Evolutionary conservation across 1,140 invertebrate species (phyloP).

Genomic region (Sminthurides bifidus): DNA sequence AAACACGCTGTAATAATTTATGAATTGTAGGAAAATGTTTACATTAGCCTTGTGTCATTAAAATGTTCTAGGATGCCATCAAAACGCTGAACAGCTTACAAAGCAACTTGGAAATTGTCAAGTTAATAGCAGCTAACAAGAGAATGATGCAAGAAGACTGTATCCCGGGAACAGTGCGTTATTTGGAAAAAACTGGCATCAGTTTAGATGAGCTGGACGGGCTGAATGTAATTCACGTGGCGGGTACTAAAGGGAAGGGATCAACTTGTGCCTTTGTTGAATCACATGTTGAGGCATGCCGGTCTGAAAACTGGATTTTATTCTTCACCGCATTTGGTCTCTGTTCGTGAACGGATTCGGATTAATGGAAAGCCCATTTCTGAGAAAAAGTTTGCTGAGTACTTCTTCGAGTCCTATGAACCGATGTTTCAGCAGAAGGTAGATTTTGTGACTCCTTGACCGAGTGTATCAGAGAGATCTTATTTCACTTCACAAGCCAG

Average conservation of each 20-base stretch:
- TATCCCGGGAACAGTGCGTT: slow-evolving; percentile 39
- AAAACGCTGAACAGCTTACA: slow-evolving; percentile 53
- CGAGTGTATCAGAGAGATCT: slow-evolving; percentile 3
- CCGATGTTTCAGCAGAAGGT: slow-evolving; percentile 43
- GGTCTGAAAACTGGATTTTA: slow-evolving; percentile 89
- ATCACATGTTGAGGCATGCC: slow-evolving; percentile 67
- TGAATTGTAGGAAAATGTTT: too few species aligned
- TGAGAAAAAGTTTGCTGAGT: slow-evolving; percentile 56
- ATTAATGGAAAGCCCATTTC: slow-evolving; percentile 70
- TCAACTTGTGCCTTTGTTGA: slow-evolving; percentile 91
- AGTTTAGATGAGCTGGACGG: slow-evolving; percentile 47
- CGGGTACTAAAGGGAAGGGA: slow-evolving; percentile 92
- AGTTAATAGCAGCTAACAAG: slow-evolving; percentile 39
- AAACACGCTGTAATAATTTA: too few species aligned
- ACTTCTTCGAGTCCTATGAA: slow-evolving; percentile 76
- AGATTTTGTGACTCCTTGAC: slow-evolving; percentile 6
- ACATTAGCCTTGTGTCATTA: too few species aligned
- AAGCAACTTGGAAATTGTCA: slow-evolving; percentile 50
- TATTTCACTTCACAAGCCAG: neutral
- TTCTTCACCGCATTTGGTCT: slow-evolving; percentile 88
- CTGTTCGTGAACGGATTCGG: slow-evolving; percentile 81
- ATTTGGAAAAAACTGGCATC: slow-evolving; percentile 51
- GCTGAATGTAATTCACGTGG: slow-evolving; percentile 79
- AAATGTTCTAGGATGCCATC: slow-evolving; percentile 53
- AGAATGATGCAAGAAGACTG: slow-evolving; percentile 7